These are phyloP conservation scores for Eurytemora carolleeae DNA, from an alignment of 1,140 invertebrate species.

Conservation along the genomic window DNA sequence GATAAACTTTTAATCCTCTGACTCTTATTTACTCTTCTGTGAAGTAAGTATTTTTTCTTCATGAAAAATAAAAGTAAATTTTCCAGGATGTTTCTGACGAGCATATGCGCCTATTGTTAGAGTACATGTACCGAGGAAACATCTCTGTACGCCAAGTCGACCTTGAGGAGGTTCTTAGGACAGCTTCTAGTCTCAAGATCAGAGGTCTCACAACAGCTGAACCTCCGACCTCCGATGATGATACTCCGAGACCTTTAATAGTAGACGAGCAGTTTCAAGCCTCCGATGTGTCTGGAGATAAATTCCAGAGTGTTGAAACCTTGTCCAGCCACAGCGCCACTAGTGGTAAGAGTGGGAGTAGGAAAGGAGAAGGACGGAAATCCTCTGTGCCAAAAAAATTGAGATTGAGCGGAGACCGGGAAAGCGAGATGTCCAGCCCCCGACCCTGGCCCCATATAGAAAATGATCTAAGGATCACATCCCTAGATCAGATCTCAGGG, in stretches of 20 bases:
- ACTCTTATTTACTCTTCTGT: too few species aligned
- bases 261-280: not conserved
- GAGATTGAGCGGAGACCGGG: not conserved
- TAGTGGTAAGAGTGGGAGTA: not conserved
- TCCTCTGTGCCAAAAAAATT: constrained; percentile 5
- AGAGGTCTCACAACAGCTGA: constrained; percentile 26
- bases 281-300: not conserved
- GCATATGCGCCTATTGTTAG: constrained; percentile 24
- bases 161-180: constrained; percentile 23
- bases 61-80: too few species aligned
- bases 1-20: too few species aligned
- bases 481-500: not conserved
- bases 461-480: not conserved
- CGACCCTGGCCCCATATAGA: not conserved
- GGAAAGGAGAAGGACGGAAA: not conserved
- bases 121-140: constrained; percentile 27
- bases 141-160: constrained; percentile 26
- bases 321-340: not conserved
- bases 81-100: constrained; percentile 22
- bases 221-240: not conserved
- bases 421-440: not conserved
- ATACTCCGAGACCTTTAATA: not conserved
- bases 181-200: constrained; percentile 25
- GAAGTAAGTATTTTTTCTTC: too few species aligned
- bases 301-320: not conserved